These are phyloP conservation scores for Coregonus ussuriensis DNA, from an alignment of 2,797 vertebrate genomes.

Conservation along the genomic window DNA sequence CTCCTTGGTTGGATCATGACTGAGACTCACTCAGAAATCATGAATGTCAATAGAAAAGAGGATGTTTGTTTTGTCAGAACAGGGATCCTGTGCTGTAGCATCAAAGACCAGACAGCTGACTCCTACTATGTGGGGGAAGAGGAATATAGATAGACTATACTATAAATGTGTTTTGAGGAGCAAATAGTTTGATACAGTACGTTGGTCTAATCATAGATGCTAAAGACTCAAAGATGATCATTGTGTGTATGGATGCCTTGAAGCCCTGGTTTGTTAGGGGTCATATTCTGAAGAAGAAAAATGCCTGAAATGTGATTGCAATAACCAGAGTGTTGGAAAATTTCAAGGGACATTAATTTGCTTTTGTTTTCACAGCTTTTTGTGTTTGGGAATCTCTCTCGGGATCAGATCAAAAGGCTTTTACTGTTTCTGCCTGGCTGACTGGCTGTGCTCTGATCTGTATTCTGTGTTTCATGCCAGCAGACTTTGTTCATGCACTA, in stretches of 20 bases:
- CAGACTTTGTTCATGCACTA: neutral
- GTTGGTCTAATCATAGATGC: neutral
- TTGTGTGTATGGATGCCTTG: neutral
- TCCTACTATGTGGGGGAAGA: neutral
- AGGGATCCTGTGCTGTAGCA: slow-evolving; percentile 27
- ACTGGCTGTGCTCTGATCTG: neutral
- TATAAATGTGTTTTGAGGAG: neutral
- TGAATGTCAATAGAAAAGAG: slow-evolving; percentile 41
- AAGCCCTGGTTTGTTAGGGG: neutral
- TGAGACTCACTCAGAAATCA: slow-evolving; percentile 48
- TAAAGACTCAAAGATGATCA: neutral
- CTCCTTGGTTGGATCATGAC: slow-evolving; percentile 9
- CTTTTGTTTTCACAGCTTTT: slow-evolving; percentile 18
- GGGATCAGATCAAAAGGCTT: neutral
- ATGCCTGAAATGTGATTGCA: neutral
- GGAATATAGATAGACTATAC: neutral
- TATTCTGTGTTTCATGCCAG: slow-evolving; percentile 6
- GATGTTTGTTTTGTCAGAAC: slow-evolving; percentile 31
- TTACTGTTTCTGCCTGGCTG: slow-evolving; percentile 8
- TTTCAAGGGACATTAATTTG: neutral
- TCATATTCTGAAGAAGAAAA: neutral
- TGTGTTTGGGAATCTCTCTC: neutral
- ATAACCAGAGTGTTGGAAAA: neutral
- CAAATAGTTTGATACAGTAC: neutral
- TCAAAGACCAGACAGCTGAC: slow-evolving; percentile 38